Evolutionary conservation across 2,113 vertebrate species (phyloP), one percentile per base, ranked within the genome.

Genomic region (Mus pahari): DNA sequence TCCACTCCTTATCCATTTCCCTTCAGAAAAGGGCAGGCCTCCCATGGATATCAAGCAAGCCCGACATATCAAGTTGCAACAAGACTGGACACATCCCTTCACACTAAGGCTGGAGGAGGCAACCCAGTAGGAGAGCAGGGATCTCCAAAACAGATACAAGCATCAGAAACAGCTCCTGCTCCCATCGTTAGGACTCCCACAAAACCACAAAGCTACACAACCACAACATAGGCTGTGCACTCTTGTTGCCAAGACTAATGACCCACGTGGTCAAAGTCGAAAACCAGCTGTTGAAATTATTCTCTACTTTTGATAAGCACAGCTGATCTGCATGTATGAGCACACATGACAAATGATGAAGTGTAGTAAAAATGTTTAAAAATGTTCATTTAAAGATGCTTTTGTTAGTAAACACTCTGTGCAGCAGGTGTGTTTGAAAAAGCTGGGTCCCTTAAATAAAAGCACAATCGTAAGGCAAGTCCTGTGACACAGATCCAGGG

Each of bases 341-440:
- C 36, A 62, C 60, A 64, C 55, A 83, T 13, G 24, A 4, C 39
- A 64, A 64, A 31, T 64, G 24, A 17, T 62, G 7, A 11, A 19
- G 45, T 84, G 39, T 84, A 45, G 39, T 45, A 64, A 64, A 84
- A 62, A 16, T 45, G 33, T 33, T 19, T 28, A 12, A 66, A 31
- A n/a, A 55, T 26, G 8, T 48, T 48, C 13, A 87, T 64, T 92
- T 88, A 92, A 62, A 90, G 91, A 71, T 81, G 77, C 26, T 81
- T 93, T 13, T 50, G 58, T 58, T 75, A 89, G 83, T 62, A 83
- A 66, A 92, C 8, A 89, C 11, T 22, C 53, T 33, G 20, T 14
- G 68, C 10, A 92, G 74, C 3, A 82, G 16, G 26, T 36, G 31
- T 26, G 4, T 84, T 10, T 62, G 78, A 66, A 92, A 93, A 86